Conservation (phyloP, 2,888 invertebrate genomes). For the Habrosyne pyritoides region DNA sequence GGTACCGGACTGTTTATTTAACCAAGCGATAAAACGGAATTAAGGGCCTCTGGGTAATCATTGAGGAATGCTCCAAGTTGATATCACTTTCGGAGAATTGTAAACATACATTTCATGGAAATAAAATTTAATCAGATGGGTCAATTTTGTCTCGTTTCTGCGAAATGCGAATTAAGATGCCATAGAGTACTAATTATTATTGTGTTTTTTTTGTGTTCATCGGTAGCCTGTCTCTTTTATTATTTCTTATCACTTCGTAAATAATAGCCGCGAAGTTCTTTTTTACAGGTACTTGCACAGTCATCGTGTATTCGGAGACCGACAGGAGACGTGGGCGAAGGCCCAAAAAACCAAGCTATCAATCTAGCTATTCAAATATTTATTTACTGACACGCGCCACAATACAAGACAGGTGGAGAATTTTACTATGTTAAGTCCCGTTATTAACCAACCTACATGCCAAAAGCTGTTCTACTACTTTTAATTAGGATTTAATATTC, state of each 20-base stretch:
- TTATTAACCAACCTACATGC: constrained; percentile 11
- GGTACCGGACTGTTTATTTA: neutral
- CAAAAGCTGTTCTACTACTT: constrained; percentile 8
- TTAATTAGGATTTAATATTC: constrained; percentile 16
- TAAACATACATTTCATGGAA: no score
- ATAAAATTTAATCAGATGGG: neutral
- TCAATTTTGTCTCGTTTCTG: neutral
- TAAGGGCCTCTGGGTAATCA: constrained; percentile 1
- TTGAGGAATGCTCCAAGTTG: neutral
- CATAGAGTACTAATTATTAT: neutral
- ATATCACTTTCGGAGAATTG: neutral
- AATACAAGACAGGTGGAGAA: neutral
- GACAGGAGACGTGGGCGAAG: neutral
- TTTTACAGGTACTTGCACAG: neutral
- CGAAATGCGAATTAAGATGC: neutral
- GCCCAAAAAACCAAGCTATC: constrained; percentile 1
- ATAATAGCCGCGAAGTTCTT: neutral
- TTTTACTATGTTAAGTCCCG: constrained; percentile 12
- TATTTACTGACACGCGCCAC: neutral
- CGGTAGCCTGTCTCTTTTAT: neutral
- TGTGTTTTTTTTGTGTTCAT: neutral
- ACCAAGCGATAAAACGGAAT: neutral
- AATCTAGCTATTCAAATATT: constrained; percentile 2
- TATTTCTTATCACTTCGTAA: no score
- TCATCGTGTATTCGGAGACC: neutral